phyloP scores from a whole-genome alignment of 1,140 invertebrate species.

The Platyura marginata region DNA sequence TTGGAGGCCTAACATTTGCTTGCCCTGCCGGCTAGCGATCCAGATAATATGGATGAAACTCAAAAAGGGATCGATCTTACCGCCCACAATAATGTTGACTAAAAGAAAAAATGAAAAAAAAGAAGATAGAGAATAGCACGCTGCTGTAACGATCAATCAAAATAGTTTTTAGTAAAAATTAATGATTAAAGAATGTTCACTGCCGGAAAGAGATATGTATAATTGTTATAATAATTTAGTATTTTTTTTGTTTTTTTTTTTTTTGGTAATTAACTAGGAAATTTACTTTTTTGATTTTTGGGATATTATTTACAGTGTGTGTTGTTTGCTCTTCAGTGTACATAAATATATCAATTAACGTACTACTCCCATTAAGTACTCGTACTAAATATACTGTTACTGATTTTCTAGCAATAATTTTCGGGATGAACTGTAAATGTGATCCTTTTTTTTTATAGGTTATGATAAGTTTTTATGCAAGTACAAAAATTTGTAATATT shows the following conservation, averaged over 20 bases:
- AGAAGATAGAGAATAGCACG: neutral
- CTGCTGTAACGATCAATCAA: neutral
- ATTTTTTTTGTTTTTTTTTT: neutral
- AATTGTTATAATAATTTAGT: neutral
- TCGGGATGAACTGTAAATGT: too few species aligned
- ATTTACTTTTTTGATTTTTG: too few species aligned
- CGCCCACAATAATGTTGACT: slow-evolving; percentile 15
- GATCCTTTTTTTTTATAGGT: too few species aligned
- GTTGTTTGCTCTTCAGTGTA: too few species aligned
- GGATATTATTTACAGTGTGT: too few species aligned
- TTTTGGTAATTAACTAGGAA: neutral
- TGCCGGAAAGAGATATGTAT: neutral
- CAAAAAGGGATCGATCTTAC: slow-evolving; percentile 38
- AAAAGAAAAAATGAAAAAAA: neutral
- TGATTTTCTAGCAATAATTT: too few species aligned
- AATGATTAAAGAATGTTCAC: neutral
- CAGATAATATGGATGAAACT: slow-evolving; percentile 37
- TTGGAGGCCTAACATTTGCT: slow-evolving; percentile 74
- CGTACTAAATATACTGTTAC: too few species aligned
- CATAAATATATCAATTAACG: too few species aligned
- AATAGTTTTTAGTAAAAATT: neutral
- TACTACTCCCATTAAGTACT: too few species aligned
- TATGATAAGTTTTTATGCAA: too few species aligned
- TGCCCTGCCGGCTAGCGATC: slow-evolving; percentile 56
- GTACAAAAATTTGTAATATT: too few species aligned